Conservation (phyloP, 30 jellyfish, hydroid and myxozoan genomes). For the Aurelia aurita complex sp. Pacific region DNA sequence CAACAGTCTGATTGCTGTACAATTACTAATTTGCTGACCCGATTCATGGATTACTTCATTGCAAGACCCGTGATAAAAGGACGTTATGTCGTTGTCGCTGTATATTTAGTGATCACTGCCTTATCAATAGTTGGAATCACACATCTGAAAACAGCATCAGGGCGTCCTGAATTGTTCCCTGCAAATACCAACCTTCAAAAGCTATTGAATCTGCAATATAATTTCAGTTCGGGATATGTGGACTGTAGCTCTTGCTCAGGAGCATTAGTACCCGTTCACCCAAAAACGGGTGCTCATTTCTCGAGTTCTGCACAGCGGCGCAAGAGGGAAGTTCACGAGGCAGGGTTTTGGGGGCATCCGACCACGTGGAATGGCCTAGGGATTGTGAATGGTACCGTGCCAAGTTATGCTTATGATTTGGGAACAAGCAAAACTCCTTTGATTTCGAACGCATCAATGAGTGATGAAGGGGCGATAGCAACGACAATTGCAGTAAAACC, state of each 20-base stretch:
- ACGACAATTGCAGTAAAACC: neutral
- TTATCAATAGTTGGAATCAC: conserved; percentile 49
- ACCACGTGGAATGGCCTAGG: neutral
- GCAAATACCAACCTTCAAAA: conserved; percentile 60
- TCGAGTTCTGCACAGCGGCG: neutral
- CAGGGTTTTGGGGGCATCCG: neutral
- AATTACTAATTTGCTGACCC: conserved; percentile 24
- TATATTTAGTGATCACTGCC: conserved; percentile 31
- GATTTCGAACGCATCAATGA: neutral
- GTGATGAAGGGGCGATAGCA: neutral
- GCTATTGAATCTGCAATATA: conserved; percentile 43
- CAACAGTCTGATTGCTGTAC: conserved; percentile 56
- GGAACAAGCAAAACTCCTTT: neutral
- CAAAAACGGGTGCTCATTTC: neutral
- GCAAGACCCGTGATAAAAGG: conserved; percentile 53
- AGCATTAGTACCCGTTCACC: conserved; percentile 13
- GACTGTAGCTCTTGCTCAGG: conserved; percentile 65
- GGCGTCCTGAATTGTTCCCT: conserved; percentile 74
- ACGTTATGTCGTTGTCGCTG: conserved; percentile 27
- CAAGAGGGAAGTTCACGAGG: conserved; percentile 32
- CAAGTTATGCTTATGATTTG: neutral
- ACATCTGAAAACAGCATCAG: conserved; percentile 61
- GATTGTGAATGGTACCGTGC: neutral
- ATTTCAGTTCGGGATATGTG: conserved; percentile 59
- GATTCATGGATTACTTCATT: conserved; percentile 41